These are phyloP conservation scores for Paralichthys olivaceus DNA, from an alignment of 2,113 vertebrate species.

Conservation along the genomic window DNA sequence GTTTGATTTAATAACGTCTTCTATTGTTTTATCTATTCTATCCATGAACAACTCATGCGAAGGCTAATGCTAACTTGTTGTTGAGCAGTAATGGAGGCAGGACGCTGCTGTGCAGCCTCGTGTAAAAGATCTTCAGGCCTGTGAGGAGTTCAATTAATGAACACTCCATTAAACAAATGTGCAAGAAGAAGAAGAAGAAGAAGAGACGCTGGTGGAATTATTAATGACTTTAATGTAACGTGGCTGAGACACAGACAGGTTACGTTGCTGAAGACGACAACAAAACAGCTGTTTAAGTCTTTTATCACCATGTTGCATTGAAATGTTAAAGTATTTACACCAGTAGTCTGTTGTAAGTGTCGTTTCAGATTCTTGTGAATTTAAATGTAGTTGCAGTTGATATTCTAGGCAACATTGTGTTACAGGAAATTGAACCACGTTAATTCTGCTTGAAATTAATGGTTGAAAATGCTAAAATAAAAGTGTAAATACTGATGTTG, in stretches of 20 bases:
- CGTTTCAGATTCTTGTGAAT: too few species aligned
- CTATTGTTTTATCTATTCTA: neutral
- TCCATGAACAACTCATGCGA: neutral
- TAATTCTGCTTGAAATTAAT: neutral
- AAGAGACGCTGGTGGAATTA: too few species aligned
- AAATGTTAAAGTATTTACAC: neutral
- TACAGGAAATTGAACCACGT: too few species aligned
- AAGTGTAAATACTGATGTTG: neutral
- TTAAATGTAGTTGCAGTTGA: neutral
- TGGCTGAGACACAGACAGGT: too few species aligned
- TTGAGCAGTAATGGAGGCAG: neutral
- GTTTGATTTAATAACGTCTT: neutral
- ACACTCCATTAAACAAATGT: neutral
- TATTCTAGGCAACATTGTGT: neutral
- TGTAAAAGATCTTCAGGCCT: neutral
- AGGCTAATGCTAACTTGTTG: neutral
- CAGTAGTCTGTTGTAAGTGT: neutral
- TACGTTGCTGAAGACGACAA: neutral
- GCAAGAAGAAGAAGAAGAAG: neutral
- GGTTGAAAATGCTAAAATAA: neutral
- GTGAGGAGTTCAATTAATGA: neutral
- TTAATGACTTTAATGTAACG: neutral
- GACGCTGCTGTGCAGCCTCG: neutral
- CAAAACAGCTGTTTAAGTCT: too few species aligned
- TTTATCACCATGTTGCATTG: neutral